Evolutionary conservation across 2,888 invertebrate species (phyloP).

Genomic region (Subacronicta megacephala): DNA sequence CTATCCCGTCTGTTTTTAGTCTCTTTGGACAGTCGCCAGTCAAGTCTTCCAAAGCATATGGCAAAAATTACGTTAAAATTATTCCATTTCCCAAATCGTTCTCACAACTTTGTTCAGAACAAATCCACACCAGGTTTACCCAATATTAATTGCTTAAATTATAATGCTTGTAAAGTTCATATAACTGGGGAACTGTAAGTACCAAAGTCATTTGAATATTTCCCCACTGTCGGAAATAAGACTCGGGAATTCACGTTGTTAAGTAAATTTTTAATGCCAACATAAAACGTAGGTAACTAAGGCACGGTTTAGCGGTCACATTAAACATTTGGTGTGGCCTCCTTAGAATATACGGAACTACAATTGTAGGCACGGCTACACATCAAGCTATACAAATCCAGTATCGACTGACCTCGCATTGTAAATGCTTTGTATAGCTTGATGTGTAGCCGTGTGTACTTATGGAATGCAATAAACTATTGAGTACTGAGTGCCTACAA

Average conservation of each 20-base stretch:
- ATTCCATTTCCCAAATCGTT: neutral
- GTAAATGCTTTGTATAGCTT: too few relatives aligned
- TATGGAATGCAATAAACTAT: too few relatives aligned
- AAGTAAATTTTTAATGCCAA: slow-evolving; percentile 60
- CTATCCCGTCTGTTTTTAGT: too few relatives aligned
- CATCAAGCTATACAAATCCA: too few relatives aligned
- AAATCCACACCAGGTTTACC: slow-evolving; percentile 3
- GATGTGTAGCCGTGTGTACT: too few relatives aligned
- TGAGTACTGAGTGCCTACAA: too few relatives aligned
- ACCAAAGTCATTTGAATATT: slow-evolving; percentile 63
- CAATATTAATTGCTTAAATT: slow-evolving; percentile 12
- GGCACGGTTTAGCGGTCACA: slow-evolving; percentile 27
- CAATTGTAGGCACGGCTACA: too few relatives aligned
- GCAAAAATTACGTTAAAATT: neutral
- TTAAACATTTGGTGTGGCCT: slow-evolving; percentile 14
- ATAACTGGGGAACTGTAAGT: slow-evolving; percentile 35
- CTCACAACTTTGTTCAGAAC: neutral
- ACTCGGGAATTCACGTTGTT: slow-evolving; percentile 59
- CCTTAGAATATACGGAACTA: neutral
- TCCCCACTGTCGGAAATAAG: slow-evolving; percentile 57
- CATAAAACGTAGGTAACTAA: slow-evolving; percentile 53
- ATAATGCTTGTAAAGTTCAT: slow-evolving; percentile 10
- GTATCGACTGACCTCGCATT: too few relatives aligned
- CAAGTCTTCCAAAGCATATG: too few relatives aligned
- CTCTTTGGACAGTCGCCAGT: too few relatives aligned